Evolutionary conservation across 1,140 invertebrate species (phyloP), one percentile per base, ranked within the genome.

Genomic region (Pachyrhynchus sulphureomaculatus): DNA sequence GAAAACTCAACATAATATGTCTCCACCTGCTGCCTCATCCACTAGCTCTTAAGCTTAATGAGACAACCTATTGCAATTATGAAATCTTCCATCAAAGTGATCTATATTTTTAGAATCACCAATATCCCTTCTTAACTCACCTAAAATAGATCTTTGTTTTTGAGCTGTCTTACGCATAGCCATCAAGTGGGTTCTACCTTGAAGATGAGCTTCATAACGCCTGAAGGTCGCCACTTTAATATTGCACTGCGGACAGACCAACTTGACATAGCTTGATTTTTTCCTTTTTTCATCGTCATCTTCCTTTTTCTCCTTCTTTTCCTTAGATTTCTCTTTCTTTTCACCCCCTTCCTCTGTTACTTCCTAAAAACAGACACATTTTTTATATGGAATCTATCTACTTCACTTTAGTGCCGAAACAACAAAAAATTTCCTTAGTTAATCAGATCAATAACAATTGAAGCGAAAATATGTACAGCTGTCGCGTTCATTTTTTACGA

Each of bases 221-320:
- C 83, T 85, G 68, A 90, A 91, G 9, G 88, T 91, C 2, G 86
- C 77, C 68, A 83, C 88, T 66, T 85, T 85, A 65, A 85, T 82
- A 49, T 82, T 79, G 69, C 89, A 91, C 70, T 90, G 89, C 1
- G 88, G 85, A 72, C 89, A 91, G 21, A 80, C 81, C 1, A 92
- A 76, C 67, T 87, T 86, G 17, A 90, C 87, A 66, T 85, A 89
- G 21, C 80, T 76, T 60, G 79, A 78, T 2, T 73, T n/a, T 78
- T 74, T 45, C 78, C 75, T 51, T 77, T 76, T 21, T 78, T 77
- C 39, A 79, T 77, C 20, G 75, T 32, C 41, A 15, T 77, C 77
- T 47, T 81, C 77, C 18, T 78, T 77, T 12, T 70, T 65, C 56
- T 77, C 76, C 12, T 68, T 71, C 26, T 73, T 78, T 64, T 73